Conservation (phyloP, 2,113 vertebrate species). For the Prunella fulvescens region DNA sequence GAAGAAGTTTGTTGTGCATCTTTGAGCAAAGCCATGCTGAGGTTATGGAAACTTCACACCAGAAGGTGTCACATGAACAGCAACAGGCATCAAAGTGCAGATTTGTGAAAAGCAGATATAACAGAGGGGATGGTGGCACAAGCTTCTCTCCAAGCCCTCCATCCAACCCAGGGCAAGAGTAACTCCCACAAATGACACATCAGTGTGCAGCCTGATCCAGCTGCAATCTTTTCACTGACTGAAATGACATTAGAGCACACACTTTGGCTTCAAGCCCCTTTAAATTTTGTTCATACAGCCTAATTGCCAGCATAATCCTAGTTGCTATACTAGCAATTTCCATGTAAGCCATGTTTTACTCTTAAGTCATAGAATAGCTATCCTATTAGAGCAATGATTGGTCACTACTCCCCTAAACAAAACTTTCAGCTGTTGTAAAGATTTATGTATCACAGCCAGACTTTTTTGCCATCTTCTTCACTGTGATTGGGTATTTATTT, state of each 20-base stretch:
- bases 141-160: not conserved
- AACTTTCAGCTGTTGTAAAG: not conserved
- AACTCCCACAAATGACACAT: not conserved
- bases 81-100: not conserved
- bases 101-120: not conserved
- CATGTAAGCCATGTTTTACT: not conserved
- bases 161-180: not conserved
- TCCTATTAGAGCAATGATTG: not conserved
- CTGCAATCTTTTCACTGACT: not conserved
- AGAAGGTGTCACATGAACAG: not conserved
- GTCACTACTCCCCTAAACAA: not conserved
- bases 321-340: not conserved
- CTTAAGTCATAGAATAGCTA: not conserved
- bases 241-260: not conserved
- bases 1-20: not conserved
- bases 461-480: not conserved
- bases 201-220: not conserved
- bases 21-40: not conserved
- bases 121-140: not conserved
- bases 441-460: not conserved
- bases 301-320: not conserved
- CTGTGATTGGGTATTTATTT: not conserved
- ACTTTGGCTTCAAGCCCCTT: not conserved
- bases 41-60: not conserved
- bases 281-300: not conserved